Evolutionary conservation across 2,797 vertebrate genomes (phyloP).

Genomic region (Notamacropus eugenii): DNA sequence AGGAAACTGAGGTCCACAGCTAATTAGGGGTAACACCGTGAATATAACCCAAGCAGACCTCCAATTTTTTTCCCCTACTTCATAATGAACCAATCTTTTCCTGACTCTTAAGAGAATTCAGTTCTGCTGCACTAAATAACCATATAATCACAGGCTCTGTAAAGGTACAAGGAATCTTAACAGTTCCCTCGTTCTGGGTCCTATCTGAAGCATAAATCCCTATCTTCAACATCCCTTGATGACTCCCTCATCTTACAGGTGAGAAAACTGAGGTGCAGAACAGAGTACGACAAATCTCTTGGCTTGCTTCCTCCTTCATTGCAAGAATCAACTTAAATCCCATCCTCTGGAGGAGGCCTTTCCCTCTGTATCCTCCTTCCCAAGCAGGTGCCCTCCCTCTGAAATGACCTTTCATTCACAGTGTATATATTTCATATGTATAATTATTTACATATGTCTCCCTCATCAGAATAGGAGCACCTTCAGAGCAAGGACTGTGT

Average conservation of each 20-base stretch:
- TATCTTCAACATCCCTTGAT: neutral
- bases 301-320: neutral
- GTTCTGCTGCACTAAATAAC: neutral
- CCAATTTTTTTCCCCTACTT: neutral
- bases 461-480: neutral
- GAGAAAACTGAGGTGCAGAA: neutral
- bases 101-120: neutral
- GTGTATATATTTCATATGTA: neutral
- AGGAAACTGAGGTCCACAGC: neutral
- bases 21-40: neutral
- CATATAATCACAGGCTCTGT: neutral
- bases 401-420: neutral
- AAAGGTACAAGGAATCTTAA: neutral
- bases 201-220: neutral
- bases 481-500: neutral
- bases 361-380: neutral
- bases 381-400: neutral
- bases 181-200: neutral
- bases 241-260: neutral
- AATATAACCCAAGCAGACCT: neutral
- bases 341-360: neutral
- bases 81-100: neutral
- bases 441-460: neutral
- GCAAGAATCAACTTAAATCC: neutral
- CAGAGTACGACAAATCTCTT: neutral